Conservation (phyloP, 2,888 invertebrate genomes). For the Callimorpha dominula region DNA sequence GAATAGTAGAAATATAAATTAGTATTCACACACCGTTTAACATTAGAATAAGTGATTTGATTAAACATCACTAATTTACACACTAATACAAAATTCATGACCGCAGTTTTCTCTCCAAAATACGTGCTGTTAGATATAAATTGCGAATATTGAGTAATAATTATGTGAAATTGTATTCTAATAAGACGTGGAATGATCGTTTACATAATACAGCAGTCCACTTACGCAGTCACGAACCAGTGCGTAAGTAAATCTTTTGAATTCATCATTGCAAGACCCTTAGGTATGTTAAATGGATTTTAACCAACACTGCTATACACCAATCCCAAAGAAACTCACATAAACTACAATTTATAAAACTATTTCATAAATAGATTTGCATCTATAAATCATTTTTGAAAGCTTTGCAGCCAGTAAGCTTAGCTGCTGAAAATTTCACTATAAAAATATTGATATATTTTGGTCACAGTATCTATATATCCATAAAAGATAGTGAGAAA, state of each 20-base stretch:
- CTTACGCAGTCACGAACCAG: background rate
- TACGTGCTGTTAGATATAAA: constrained; percentile 13
- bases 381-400: background rate
- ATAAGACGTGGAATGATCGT: constrained; percentile 11
- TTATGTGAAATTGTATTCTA: constrained; percentile 11
- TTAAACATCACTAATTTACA: constrained; percentile 13
- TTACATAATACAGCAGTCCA: constrained; percentile 11
- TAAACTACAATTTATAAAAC: background rate
- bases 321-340: background rate
- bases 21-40: constrained; percentile 17
- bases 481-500: background rate
- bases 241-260: background rate
- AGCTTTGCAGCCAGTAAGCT: background rate
- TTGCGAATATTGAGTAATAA: constrained; percentile 15
- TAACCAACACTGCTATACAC: background rate
- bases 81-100: constrained; percentile 16
- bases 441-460: no score
- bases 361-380: background rate
- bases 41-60: constrained; percentile 15
- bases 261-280: background rate
- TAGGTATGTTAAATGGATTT: background rate
- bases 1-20: constrained; percentile 1
- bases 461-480: background rate
- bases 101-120: constrained; percentile 21
- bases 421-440: background rate